Conservation (phyloP, 2,888 invertebrate species). For the Rhagonycha lutea region DNA sequence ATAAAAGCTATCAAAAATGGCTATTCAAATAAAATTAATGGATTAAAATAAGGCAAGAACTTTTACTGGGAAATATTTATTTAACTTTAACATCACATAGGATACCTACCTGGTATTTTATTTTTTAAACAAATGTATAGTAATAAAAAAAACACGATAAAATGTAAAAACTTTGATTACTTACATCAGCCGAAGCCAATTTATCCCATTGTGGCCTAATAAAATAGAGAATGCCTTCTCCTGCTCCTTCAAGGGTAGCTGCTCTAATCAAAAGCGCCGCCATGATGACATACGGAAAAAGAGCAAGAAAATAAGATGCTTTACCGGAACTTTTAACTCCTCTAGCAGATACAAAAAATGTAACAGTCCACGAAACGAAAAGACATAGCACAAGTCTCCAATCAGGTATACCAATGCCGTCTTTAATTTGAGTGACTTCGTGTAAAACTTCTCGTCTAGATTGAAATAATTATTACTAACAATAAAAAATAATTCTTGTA, state of each 20-base stretch:
- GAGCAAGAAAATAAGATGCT: conserved; percentile 86
- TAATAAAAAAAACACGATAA: background rate
- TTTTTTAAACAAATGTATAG: background rate
- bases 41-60: background rate
- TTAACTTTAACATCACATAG: background rate
- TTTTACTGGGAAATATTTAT: background rate
- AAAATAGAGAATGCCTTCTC: conserved; percentile 76
- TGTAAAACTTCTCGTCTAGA: conserved; percentile 60
- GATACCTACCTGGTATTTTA: background rate
- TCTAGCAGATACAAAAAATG: conserved; percentile 70
- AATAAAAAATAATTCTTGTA: background rate
- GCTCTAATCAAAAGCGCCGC: conserved; percentile 73
- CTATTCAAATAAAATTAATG: background rate
- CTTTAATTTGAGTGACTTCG: conserved; percentile 55
- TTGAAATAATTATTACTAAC: background rate
- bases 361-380: conserved; percentile 68
- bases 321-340: conserved; percentile 82
- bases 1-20: background rate
- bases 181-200: conserved; percentile 70
- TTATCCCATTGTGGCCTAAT: conserved; percentile 79
- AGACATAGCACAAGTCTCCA: conserved; percentile 73
- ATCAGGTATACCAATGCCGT: conserved; percentile 61
- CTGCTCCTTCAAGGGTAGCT: conserved; percentile 71
- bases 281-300: conserved; percentile 83
- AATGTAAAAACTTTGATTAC: conserved; percentile 33